Conservation (phyloP, 1,140 invertebrate species). For the Callitettix versicolor region DNA sequence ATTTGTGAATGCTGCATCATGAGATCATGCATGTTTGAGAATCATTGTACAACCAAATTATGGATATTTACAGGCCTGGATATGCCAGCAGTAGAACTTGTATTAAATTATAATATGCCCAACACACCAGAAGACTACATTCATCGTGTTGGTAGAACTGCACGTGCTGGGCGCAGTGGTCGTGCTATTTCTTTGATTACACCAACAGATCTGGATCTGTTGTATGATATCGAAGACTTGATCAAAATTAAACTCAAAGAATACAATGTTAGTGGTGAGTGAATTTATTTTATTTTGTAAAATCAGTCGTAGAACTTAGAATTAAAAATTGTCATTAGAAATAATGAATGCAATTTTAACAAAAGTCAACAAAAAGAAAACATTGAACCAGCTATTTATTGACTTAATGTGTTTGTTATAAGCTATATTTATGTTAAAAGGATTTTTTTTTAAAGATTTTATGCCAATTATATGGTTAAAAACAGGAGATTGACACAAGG, state of each 20-base stretch:
- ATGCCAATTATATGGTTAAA: no score
- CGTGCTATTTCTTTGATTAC: conserved; percentile 83
- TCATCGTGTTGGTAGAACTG: conserved; percentile 93
- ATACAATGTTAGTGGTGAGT: conserved; percentile 69
- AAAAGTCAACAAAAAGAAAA: background rate
- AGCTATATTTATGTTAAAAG: no score
- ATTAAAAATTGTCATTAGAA: no score
- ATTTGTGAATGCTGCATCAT: no score
- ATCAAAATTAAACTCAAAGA: conserved; percentile 80
- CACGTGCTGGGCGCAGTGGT: conserved; percentile 78
- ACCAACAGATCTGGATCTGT: conserved; percentile 77
- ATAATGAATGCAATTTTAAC: background rate
- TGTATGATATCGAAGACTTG: conserved; percentile 68
- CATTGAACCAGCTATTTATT: no score
- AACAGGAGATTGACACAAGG: no score
- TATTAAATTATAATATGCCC: conserved; percentile 90
- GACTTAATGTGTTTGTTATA: no score
- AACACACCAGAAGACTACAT: conserved; percentile 87
- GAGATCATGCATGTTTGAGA: no score
- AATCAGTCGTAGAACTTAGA: background rate
- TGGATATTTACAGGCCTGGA: conserved; percentile 43
- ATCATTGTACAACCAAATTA: no score
- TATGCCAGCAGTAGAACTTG: conserved; percentile 79
- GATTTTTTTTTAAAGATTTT: no score
- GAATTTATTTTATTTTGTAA: conserved; percentile 12